These are phyloP conservation scores for Eupithecia subfuscata DNA, from an alignment of 2,888 invertebrate species.

Conservation along the genomic window DNA sequence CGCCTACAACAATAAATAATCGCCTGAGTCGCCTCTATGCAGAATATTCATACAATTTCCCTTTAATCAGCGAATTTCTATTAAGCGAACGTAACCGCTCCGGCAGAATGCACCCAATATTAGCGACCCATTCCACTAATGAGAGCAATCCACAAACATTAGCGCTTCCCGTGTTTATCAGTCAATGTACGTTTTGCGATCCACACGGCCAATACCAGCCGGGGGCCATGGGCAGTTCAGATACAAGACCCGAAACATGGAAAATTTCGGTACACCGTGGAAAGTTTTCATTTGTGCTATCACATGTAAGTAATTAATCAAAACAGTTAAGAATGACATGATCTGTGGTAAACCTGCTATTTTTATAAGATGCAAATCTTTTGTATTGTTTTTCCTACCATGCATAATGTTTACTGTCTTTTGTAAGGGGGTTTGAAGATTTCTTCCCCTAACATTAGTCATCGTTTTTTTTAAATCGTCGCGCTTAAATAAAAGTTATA, in stretches of 20 bases:
- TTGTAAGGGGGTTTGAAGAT: too few relatives aligned
- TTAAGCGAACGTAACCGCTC: slow-evolving; percentile 1
- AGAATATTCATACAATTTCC: background rate
- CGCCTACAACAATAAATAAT: background rate
- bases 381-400: too few relatives aligned
- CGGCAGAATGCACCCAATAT: slow-evolving; percentile 57
- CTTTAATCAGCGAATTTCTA: background rate
- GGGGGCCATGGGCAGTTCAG: background rate
- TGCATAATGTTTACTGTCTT: too few relatives aligned
- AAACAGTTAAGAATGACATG: too few relatives aligned
- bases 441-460: too few relatives aligned
- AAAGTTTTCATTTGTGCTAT: background rate
- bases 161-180: slow-evolving; percentile 67
- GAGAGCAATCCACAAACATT: slow-evolving; percentile 77
- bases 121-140: slow-evolving; percentile 74
- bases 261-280: background rate
- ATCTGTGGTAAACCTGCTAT: too few relatives aligned
- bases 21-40: background rate
- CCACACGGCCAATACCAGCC: slow-evolving; percentile 40
- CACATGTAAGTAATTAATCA: too few relatives aligned
- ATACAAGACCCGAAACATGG: background rate
- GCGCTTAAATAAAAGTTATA: too few relatives aligned
- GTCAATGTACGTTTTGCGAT: slow-evolving; percentile 71
- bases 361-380: too few relatives aligned
- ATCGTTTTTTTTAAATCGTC: too few relatives aligned